phyloP scores from a whole-genome alignment of 2,888 invertebrate species.

The Sarcophaga caerulescens region DNA sequence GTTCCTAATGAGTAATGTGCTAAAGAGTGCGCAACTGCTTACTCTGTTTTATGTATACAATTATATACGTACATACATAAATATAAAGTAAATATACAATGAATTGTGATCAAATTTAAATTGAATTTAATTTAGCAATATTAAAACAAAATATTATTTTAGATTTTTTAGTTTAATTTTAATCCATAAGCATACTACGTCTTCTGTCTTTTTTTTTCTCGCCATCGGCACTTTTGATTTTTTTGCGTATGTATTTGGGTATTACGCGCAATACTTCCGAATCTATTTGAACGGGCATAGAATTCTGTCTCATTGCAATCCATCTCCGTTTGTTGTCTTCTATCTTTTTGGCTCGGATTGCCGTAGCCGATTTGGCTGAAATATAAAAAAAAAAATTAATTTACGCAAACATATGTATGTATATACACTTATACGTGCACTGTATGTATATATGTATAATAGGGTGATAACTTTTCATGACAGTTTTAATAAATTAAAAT shows the following conservation, averaged over 20 bases:
- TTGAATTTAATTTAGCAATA: too few species aligned
- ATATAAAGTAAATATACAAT: too few species aligned
- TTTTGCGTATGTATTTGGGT: constrained; percentile 79
- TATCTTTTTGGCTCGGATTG: constrained; percentile 56
- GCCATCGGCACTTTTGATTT: constrained; percentile 78
- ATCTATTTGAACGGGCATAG: constrained; percentile 81
- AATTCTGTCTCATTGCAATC: constrained; percentile 77
- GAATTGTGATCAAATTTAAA: too few species aligned
- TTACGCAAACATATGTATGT: background rate
- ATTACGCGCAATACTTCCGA: constrained; percentile 78
- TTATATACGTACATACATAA: too few species aligned
- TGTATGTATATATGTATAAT: background rate
- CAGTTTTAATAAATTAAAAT: too few species aligned
- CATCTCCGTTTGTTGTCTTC: constrained; percentile 72
- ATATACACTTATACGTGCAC: background rate
- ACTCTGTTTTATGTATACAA: too few species aligned
- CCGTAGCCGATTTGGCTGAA: constrained; percentile 43
- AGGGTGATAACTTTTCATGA: too few species aligned
- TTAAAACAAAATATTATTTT: too few species aligned
- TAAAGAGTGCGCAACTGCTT: too few species aligned
- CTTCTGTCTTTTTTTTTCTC: constrained; percentile 67
- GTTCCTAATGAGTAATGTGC: too few species aligned
- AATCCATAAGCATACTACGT: constrained; percentile 28
- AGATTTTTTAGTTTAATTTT: background rate
- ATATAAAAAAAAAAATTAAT: constrained; percentile 34